These are phyloP conservation scores for Oophaga sylvatica DNA, from an alignment of 2,797 vertebrate genomes.

Conservation along the genomic window DNA sequence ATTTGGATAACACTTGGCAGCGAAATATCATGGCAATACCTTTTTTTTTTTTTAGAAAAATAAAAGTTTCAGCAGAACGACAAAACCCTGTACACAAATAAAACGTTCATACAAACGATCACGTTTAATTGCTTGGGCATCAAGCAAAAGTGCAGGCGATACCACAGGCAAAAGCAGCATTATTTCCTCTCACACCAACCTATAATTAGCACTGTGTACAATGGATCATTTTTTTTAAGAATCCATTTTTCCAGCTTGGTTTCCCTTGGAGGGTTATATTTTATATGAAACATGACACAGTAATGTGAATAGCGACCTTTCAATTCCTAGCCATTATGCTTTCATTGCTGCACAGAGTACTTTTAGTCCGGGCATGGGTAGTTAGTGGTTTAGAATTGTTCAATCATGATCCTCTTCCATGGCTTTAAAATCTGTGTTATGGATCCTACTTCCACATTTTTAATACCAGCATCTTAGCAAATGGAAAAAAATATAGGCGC, in stretches of 20 bases:
- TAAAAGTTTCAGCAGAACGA: background rate
- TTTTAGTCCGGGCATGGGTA: background rate
- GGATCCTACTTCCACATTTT: background rate
- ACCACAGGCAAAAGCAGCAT: background rate
- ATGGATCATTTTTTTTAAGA: slow-evolving; percentile 12
- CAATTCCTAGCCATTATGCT: background rate
- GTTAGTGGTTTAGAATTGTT: background rate
- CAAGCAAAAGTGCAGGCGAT: background rate
- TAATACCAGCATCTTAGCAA: background rate
- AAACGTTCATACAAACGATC: background rate
- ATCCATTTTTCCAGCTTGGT: slow-evolving; percentile 25
- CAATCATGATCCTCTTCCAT: background rate
- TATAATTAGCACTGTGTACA: slow-evolving; percentile 13
- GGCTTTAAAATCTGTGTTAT: background rate
- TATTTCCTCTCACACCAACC: background rate
- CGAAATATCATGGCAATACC: background rate
- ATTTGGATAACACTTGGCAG: slow-evolving; percentile 13
- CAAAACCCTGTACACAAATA: background rate
- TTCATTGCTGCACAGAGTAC: background rate
- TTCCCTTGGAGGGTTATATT: background rate
- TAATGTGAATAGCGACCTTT: slow-evolving; percentile 33
- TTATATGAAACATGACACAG: slow-evolving; percentile 1
- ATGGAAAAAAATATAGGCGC: background rate
- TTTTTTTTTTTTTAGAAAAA: background rate
- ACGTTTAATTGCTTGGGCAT: background rate